A percentile compares a stretch with the other conserved stretches of the same genome.
Conservation (phyloP, 2,113 vertebrate genomes). For the Centropus unirufus region DNA sequence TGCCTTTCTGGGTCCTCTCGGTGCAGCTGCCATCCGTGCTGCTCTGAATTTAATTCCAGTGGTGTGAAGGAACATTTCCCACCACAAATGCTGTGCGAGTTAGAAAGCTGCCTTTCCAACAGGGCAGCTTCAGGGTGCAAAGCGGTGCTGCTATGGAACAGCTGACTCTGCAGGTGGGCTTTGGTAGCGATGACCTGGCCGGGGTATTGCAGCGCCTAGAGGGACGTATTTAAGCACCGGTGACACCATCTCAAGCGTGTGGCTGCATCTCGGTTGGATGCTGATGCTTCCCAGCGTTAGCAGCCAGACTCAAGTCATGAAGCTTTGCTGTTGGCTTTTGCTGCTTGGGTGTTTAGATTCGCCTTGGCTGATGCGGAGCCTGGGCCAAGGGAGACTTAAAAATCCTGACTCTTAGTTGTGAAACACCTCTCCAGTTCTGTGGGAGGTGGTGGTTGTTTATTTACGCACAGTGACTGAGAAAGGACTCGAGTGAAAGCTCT, state of each 20-base stretch:
- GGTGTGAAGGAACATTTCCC: background rate
- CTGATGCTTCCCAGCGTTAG: accelerated
- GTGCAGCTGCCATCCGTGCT: background rate
- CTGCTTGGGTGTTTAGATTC: background rate
- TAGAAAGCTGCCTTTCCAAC: background rate
- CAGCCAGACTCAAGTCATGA: accelerated
- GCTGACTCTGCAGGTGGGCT: background rate
- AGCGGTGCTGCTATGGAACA: accelerated
- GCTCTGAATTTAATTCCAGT: background rate
- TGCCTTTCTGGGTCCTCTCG: background rate
- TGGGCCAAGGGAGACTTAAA: accelerated
- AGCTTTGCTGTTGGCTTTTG: background rate
- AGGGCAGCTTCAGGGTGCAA: background rate
- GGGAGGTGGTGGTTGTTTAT: background rate
- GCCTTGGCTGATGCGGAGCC: background rate
- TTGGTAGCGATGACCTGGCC: background rate
- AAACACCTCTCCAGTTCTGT: background rate
- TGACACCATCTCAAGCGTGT: accelerated
- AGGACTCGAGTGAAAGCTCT: background rate
- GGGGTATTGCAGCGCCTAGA: background rate
- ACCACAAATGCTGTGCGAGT: accelerated
- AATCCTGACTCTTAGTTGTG: background rate
- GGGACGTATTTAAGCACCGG: accelerated
- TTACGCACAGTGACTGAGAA: background rate
- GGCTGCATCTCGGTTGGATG: accelerated